A percentile compares a stretch with the other conserved stretches of the same genome.
phyloP scores from a whole-genome alignment of 2,888 invertebrate species.

The Ethmia dodecea region DNA sequence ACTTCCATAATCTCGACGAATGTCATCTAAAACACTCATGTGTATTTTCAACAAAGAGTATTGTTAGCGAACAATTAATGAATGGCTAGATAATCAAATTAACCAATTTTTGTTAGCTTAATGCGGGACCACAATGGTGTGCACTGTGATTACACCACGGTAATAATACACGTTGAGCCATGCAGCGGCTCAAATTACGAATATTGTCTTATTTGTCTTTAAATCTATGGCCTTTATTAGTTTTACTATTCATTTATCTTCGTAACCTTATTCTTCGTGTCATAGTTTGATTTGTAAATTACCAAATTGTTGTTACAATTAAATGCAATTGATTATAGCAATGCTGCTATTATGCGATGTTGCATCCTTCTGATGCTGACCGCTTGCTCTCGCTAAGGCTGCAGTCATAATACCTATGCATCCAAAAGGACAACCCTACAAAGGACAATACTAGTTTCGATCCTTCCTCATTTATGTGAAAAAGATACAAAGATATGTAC shows the following conservation, averaged over 20 bases:
- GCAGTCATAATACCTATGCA: too few species aligned
- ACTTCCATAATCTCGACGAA: too few species aligned
- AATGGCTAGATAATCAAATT: slow-evolving; percentile 49
- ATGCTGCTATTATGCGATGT: slow-evolving; percentile 1
- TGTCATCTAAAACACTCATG: too few species aligned
- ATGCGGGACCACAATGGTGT: slow-evolving; percentile 26
- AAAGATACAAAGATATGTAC: too few species aligned
- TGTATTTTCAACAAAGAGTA: slow-evolving; percentile 43
- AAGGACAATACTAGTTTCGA: too few species aligned
- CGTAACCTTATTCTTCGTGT: not conserved
- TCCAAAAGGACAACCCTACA: too few species aligned
- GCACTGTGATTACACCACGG: slow-evolving; percentile 23
- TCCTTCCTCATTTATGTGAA: too few species aligned
- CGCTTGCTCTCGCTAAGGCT: too few species aligned
- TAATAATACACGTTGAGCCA: slow-evolving; percentile 12
- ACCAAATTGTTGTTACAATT: slow-evolving; percentile 4
- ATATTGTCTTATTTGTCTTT: not conserved
- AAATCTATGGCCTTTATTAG: slow-evolving; percentile 4
- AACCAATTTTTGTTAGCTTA: slow-evolving; percentile 43
- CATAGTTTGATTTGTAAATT: slow-evolving; percentile 7
- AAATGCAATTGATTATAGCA: slow-evolving; percentile 8
- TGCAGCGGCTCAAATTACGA: not conserved
- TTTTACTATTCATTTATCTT: slow-evolving; percentile 2
- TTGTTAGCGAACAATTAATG: slow-evolving; percentile 49
- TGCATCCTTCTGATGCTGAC: slow-evolving; percentile 4